Percentiles rank a stretch among this genome's conserved stretches.
phyloP scores from a whole-genome alignment of 2,888 invertebrate genomes.

The Celastrina argiolus region DNA sequence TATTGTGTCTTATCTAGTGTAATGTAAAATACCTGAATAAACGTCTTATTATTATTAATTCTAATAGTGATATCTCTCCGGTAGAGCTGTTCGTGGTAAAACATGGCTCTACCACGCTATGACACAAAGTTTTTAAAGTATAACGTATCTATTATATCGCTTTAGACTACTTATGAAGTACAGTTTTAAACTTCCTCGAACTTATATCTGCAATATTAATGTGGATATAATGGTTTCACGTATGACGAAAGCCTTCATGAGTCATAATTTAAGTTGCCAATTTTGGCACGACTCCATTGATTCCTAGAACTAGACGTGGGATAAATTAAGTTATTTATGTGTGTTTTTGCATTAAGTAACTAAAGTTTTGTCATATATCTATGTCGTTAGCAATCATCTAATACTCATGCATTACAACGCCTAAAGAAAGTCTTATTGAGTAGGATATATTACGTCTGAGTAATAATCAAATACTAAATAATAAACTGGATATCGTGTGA shows the following conservation, averaged over 20 bases:
- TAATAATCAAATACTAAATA: too few relatives aligned
- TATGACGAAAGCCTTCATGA: constrained; percentile 30
- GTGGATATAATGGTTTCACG: constrained; percentile 15
- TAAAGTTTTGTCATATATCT: neutral
- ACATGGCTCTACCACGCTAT: too few relatives aligned
- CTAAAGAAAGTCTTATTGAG: too few relatives aligned
- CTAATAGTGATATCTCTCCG: too few relatives aligned
- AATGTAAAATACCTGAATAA: too few relatives aligned
- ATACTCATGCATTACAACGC: too few relatives aligned
- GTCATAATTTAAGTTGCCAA: constrained; percentile 29
- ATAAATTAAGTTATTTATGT: constrained; percentile 28
- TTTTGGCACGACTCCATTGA: constrained; percentile 33
- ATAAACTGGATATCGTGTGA: too few relatives aligned
- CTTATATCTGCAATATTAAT: constrained; percentile 8
- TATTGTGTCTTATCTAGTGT: too few relatives aligned
- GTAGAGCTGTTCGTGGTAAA: too few relatives aligned
- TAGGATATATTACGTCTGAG: too few relatives aligned
- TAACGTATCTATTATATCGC: neutral
- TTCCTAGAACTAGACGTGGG: constrained; percentile 29
- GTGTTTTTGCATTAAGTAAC: neutral
- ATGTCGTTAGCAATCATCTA: neutral
- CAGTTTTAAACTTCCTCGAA: constrained; percentile 4
- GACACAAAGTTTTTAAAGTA: neutral
- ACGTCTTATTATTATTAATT: too few relatives aligned
- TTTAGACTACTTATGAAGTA: neutral